Conservation (phyloP, 2,113 vertebrate genomes). For the Ictidomys tridecemlineatus region DNA sequence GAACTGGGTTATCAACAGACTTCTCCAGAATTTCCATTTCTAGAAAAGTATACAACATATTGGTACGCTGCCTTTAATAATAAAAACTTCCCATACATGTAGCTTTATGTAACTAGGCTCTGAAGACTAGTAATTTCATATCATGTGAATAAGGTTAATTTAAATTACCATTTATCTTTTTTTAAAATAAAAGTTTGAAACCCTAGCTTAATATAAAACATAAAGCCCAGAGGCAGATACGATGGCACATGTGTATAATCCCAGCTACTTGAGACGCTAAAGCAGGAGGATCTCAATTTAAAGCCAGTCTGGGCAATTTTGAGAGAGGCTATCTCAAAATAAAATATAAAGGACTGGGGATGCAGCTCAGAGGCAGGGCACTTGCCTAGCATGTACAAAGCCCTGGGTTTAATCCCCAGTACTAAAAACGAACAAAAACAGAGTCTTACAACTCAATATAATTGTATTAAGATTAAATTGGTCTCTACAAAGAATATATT, state of each 20-base stretch:
- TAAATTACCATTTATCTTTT: constrained; percentile 37
- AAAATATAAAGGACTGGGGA: too few relatives aligned
- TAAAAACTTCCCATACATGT: constrained; percentile 5
- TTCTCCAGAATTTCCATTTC: constrained; percentile 89
- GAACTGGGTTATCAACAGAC: constrained; percentile 74
- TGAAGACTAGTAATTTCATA: constrained; percentile 21
- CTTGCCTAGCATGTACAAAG: neutral
- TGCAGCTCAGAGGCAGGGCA: neutral
- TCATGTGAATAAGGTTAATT: neutral
- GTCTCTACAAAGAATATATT: constrained; percentile 47
- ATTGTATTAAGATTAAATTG: constrained; percentile 4
- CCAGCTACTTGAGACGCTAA: neutral
- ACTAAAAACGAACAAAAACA: neutral
- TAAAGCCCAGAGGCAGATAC: neutral
- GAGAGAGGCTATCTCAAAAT: neutral
- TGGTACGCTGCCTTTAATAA: constrained; percentile 75
- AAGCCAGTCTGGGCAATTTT: neutral
- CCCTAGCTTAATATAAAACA: constrained; percentile 23
- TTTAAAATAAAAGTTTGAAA: constrained; percentile 53
- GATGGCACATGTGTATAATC: neutral
- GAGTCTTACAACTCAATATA: neutral
- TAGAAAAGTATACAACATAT: constrained; percentile 80
- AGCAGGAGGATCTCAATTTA: neutral
- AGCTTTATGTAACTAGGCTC: neutral
- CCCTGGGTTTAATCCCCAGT: neutral